Evolutionary conservation across 2,888 invertebrate genomes (phyloP), one percentile per base, ranked within the genome.

Genomic region (Lagria hirta): DNA sequence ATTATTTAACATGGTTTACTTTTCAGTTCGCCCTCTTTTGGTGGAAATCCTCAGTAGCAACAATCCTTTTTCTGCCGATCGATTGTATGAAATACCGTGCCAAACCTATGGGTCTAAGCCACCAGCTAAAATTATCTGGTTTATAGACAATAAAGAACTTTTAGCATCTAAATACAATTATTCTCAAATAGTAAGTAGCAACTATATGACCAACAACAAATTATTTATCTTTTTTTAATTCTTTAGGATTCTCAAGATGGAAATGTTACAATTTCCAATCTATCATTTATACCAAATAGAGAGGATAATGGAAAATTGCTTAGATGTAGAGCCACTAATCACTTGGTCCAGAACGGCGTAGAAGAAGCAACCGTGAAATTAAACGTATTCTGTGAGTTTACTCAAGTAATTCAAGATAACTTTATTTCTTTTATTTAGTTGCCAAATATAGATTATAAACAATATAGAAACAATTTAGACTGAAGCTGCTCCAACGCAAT

Each of bases 341-440:
- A 81, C 29, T 77, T 83, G 53, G 78, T 91, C 13, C 80, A 82
- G 57, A 83, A 81, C 55, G 81, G 85, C 43, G 78, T 83, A 12
- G 79, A 84, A 48, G 91, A 93, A 69, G 84, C 88, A 49, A 82
- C 82, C 32, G 82, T 89, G 79, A 84, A 83, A 65, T 78, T 93
- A 44, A 86, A 89, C 73, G 84, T 93, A 54, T 87, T 86, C 73
- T 93, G 93, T 93, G 76, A 89, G 92, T 81, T 69, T 49, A n/a
- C n/a, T n/a, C n/a, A n/a, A n/a, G n/a, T n/a, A n/a, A n/a, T n/a
- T n/a, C n/a, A n/a, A n/a, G n/a, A n/a, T n/a, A n/a, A n/a, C n/a
- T n/a, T n/a, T n/a, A n/a, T n/a, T n/a, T n/a, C n/a, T n/a, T n/a
- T n/a, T n/a, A n/a, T n/a, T n/a, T n/a, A n/a, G n/a, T n/a, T n/a